These are phyloP conservation scores for Plutomurus gul DNA, from an alignment of 1,140 invertebrate species.

Conservation along the genomic window DNA sequence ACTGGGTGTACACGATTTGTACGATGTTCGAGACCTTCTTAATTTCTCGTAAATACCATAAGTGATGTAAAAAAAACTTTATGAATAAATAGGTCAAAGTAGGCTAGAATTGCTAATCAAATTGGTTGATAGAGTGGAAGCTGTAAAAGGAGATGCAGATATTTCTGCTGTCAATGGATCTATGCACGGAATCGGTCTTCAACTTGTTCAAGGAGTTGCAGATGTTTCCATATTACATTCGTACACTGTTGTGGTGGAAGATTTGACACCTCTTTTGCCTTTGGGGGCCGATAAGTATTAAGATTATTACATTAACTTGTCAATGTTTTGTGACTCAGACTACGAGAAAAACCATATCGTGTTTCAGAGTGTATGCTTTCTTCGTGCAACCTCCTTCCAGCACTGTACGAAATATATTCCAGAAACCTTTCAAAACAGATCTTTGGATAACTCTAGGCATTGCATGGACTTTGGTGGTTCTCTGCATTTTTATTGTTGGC, in stretches of 20 bases:
- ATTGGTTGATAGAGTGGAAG: neutral
- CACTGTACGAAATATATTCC: slow-evolving; percentile 12
- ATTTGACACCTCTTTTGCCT: slow-evolving; percentile 16
- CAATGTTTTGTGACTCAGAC: neutral
- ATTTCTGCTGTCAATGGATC: neutral
- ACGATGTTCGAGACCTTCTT: neutral
- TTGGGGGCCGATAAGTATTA: neutral
- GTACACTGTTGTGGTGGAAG: neutral
- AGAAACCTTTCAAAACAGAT: neutral
- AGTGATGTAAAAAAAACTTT: neutral
- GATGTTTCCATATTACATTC: slow-evolving; percentile 8
- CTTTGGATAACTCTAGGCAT: neutral
- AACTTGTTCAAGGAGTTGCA: neutral
- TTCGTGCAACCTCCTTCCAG: slow-evolving; percentile 8
- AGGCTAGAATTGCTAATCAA: neutral
- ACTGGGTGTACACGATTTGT: neutral
- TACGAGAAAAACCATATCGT: neutral
- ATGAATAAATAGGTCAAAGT: neutral
- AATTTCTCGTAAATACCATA: slow-evolving; percentile 10
- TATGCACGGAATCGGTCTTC: neutral
- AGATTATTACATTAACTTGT: neutral
- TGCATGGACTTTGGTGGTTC: neutral
- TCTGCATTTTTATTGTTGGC: neutral
- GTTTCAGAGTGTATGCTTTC: neutral
- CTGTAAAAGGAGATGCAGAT: neutral